Evolutionary conservation across 2,888 invertebrate species (phyloP).

Genomic region (Acleris laterana): DNA sequence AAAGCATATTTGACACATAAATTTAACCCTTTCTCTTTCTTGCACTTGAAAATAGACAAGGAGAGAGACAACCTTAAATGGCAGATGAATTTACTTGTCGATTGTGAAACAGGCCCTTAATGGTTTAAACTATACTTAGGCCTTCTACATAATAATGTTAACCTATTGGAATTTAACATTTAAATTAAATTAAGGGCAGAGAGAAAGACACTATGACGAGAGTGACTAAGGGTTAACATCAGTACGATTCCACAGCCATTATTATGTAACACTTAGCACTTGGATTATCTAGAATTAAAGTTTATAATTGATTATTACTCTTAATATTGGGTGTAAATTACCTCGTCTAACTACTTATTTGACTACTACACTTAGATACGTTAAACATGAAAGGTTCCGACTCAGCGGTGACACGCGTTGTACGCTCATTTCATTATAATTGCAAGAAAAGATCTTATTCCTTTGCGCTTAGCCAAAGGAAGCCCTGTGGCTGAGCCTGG

Average conservation of each 20-base stretch:
- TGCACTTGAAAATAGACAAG: too few species aligned
- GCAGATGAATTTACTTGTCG: too few species aligned
- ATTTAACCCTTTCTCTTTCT: too few species aligned
- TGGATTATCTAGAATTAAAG: conserved; percentile 65
- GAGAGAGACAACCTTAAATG: too few species aligned
- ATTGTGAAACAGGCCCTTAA: too few species aligned
- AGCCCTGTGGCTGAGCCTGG: neutral
- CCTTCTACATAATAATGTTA: conserved; percentile 58
- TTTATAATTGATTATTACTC: conserved; percentile 57
- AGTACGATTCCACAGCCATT: conserved; percentile 83
- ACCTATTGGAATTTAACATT: conserved; percentile 59
- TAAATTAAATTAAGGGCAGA: conserved; percentile 58
- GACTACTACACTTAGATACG: conserved; percentile 46
- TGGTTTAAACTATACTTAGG: conserved; percentile 44
- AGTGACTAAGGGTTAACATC: conserved; percentile 73
- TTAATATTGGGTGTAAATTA: conserved; percentile 53
- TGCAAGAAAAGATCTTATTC: conserved; percentile 9
- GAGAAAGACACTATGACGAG: conserved; percentile 55
- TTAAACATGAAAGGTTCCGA: conserved; percentile 42
- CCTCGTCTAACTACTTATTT: conserved; percentile 49
- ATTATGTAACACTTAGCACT: conserved; percentile 77
- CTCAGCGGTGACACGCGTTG: conserved; percentile 19
- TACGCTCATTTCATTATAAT: conserved; percentile 18
- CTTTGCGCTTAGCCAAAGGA: conserved; percentile 1
- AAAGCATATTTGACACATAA: too few species aligned